phyloP scores from a whole-genome alignment of 2,797 vertebrate species.

The Pyrrhura leucotis region DNA sequence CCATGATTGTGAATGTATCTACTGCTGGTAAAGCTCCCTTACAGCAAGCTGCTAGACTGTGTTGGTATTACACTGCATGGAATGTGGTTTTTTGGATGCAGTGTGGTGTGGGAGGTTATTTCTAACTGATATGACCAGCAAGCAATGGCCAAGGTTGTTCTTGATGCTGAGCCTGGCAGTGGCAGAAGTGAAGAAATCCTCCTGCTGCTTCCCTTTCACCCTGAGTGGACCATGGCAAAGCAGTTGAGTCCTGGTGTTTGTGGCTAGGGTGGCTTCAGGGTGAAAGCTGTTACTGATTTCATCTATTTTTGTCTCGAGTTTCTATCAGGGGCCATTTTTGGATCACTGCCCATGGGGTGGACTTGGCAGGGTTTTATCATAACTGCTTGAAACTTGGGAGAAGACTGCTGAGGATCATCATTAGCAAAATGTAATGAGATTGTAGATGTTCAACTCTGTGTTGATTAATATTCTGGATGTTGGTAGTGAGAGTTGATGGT shows the following conservation, averaged over 20 bases:
- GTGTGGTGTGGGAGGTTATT: neutral
- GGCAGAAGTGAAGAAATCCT: neutral
- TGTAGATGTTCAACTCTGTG: neutral
- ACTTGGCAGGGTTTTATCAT: neutral
- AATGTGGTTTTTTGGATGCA: neutral
- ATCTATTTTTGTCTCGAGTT: neutral
- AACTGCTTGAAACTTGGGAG: neutral
- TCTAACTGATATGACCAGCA: neutral
- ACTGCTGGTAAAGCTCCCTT: neutral
- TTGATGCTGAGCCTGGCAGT: neutral
- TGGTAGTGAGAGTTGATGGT: neutral
- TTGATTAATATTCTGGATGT: neutral
- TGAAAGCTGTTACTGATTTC: neutral
- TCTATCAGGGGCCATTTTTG: neutral
- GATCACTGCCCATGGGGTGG: neutral
- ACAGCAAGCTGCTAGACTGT: neutral
- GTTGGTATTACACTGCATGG: rapidly evolving
- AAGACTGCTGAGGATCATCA: neutral
- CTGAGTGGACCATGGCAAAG: neutral
- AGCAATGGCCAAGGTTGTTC: neutral
- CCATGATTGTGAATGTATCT: rapidly evolving
- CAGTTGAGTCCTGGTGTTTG: neutral
- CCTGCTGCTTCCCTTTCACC: neutral
- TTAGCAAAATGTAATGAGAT: neutral
- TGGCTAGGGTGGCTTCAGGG: neutral